phyloP scores from a whole-genome alignment of 2,797 vertebrate genomes.

The Agapornis canus region DNA sequence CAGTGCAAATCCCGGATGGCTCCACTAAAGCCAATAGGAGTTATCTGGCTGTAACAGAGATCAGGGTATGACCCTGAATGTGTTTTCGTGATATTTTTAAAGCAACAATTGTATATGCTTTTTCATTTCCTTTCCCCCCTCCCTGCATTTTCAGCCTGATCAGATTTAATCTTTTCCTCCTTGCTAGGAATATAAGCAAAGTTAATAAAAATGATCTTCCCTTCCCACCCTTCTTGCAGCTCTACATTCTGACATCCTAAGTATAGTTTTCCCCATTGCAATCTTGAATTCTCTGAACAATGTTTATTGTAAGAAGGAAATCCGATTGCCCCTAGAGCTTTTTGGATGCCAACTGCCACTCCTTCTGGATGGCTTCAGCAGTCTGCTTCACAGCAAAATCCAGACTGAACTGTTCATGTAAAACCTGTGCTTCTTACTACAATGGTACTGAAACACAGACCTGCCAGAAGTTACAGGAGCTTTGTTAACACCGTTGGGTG shows the following conservation, averaged over 20 bases:
- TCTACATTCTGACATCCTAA: background rate
- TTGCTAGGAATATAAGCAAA: background rate
- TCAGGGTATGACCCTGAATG: background rate
- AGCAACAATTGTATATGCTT: background rate
- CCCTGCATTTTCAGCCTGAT: background rate
- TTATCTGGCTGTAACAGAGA: background rate
- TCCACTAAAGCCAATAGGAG: background rate
- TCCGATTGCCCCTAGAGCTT: background rate
- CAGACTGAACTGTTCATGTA: background rate
- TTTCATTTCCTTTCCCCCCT: background rate
- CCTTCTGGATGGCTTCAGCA: conserved; percentile 11
- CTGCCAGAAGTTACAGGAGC: background rate
- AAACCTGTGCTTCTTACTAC: background rate
- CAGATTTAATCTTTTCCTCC: background rate
- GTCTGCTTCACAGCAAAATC: background rate
- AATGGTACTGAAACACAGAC: background rate
- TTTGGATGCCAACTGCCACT: background rate
- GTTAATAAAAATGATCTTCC: background rate
- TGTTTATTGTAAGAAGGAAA: background rate
- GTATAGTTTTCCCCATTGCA: background rate
- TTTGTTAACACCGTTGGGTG: background rate
- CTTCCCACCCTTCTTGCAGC: background rate
- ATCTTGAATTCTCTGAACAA: background rate
- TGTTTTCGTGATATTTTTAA: background rate
- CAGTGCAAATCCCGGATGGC: background rate